These are phyloP conservation scores for Folsomia candida DNA, from an alignment of 2,888 invertebrate genomes.

Conservation along the genomic window DNA sequence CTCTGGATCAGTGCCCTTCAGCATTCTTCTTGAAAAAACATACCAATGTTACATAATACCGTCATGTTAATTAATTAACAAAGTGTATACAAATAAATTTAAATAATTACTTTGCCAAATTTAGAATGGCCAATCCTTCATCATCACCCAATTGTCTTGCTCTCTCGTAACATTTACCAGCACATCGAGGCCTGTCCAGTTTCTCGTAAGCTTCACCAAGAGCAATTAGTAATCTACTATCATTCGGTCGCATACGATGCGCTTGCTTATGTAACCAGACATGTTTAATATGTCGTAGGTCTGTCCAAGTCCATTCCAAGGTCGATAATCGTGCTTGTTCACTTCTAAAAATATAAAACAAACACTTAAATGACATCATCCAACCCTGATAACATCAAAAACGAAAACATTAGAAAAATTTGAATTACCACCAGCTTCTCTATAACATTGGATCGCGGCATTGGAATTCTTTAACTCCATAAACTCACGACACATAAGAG, in stretches of 20 bases:
- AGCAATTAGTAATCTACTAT: slow-evolving; percentile 94
- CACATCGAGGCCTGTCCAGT: slow-evolving; percentile 84
- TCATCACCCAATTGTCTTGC: slow-evolving; percentile 95
- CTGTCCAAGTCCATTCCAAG: slow-evolving; percentile 98
- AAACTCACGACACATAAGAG: slow-evolving; percentile 97
- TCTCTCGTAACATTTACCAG: slow-evolving; percentile 95
- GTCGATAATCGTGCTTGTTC: slow-evolving; percentile 88
- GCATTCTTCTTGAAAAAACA: too few relatives aligned
- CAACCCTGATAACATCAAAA: too few relatives aligned
- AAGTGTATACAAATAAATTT: too few relatives aligned
- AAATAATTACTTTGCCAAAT: slow-evolving; percentile 91
- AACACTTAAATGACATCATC: too few relatives aligned
- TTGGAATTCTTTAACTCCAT: slow-evolving; percentile 98
- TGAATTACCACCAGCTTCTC: slow-evolving; percentile 83
- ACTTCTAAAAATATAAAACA: slow-evolving; percentile 66
- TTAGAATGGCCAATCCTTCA: slow-evolving; percentile 90
- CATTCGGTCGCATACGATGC: slow-evolving; percentile 84
- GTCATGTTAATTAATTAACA: too few relatives aligned
- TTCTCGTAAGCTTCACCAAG: slow-evolving; percentile 95
- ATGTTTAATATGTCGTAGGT: slow-evolving; percentile 97
- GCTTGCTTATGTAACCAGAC: slow-evolving; percentile 89
- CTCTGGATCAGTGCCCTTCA: slow-evolving; percentile 77
- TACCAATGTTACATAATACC: too few relatives aligned
- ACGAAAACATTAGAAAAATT: background rate
- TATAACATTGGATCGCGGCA: slow-evolving; percentile 96